A percentile compares a stretch with the other conserved stretches of the same genome.
These are phyloP conservation scores for Coptodon bakossiorum DNA, from an alignment of 2,113 vertebrate species.

Conservation along the genomic window DNA sequence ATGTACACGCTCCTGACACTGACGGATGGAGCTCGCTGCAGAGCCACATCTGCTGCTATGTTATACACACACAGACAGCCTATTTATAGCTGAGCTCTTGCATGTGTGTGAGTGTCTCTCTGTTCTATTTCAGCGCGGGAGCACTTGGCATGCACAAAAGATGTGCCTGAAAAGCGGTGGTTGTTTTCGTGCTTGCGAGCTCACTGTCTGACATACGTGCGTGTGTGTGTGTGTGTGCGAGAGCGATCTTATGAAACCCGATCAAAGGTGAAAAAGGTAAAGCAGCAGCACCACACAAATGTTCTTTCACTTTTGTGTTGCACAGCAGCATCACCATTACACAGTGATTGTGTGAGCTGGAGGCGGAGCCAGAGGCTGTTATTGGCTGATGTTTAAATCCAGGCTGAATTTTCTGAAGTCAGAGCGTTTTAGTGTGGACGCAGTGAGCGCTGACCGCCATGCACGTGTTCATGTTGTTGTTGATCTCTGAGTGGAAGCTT, in stretches of 20 bases:
- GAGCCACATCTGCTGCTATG: conserved; percentile 11
- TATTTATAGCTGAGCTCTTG: conserved; percentile 9
- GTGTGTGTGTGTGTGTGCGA: not conserved
- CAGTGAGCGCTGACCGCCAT: not conserved
- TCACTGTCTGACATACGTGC: not conserved
- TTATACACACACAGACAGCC: not conserved
- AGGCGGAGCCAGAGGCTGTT: not conserved
- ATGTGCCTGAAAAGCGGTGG: not conserved
- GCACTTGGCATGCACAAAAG: not conserved
- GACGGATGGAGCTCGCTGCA: conserved; percentile 12
- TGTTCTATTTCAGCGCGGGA: not conserved
- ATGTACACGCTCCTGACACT: not conserved
- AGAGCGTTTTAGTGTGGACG: not conserved
- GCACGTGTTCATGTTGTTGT: not conserved
- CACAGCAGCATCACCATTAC: not conserved
- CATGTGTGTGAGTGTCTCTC: not conserved
- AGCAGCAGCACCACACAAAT: not conserved
- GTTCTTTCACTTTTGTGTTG: not conserved
- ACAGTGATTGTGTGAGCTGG: not conserved
- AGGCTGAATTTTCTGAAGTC: not conserved
- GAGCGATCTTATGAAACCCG: conserved; percentile 6
- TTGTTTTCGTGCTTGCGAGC: not conserved
- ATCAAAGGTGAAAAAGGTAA: conserved; percentile 2
- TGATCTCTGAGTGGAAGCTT: not conserved
- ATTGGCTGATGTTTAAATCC: not conserved